Evolutionary conservation across 2,113 vertebrate species (phyloP).

Genomic region (Cyanoramphus novaezelandiae): DNA sequence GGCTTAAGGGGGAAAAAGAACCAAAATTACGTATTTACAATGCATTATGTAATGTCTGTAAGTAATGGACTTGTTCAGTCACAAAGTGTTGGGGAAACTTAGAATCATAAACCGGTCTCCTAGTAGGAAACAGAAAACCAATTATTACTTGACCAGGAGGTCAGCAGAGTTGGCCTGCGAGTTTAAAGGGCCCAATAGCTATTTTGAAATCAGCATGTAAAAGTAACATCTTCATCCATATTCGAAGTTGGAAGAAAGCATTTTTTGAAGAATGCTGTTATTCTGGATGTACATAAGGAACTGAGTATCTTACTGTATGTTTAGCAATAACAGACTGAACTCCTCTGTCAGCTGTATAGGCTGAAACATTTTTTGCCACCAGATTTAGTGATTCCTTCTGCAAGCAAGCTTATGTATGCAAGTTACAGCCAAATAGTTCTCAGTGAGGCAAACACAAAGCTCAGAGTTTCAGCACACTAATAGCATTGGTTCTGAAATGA

Average conservation of each 20-base stretch:
- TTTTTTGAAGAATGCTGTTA: background rate
- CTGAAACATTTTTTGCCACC: background rate
- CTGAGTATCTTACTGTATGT: background rate
- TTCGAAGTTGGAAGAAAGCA: background rate
- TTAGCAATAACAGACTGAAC: background rate
- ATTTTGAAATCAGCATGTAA: background rate
- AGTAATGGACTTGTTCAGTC: background rate
- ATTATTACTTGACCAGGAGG: background rate
- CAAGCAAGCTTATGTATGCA: background rate
- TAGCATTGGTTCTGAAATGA: background rate
- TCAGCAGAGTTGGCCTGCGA: background rate
- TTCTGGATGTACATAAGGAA: background rate
- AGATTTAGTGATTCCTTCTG: background rate
- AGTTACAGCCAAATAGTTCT: background rate
- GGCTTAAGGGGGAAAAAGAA: background rate
- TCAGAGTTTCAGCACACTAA: background rate
- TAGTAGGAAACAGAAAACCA: background rate
- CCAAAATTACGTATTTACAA: background rate
- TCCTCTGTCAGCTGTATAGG: background rate
- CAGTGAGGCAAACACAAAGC: background rate
- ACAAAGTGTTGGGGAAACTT: background rate
- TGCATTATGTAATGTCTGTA: background rate
- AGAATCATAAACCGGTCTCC: background rate
- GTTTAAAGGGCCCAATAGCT: background rate
- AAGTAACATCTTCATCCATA: background rate